Evolutionary conservation across 2,113 vertebrate species (phyloP).

Genomic region (Anguilla japonica): DNA sequence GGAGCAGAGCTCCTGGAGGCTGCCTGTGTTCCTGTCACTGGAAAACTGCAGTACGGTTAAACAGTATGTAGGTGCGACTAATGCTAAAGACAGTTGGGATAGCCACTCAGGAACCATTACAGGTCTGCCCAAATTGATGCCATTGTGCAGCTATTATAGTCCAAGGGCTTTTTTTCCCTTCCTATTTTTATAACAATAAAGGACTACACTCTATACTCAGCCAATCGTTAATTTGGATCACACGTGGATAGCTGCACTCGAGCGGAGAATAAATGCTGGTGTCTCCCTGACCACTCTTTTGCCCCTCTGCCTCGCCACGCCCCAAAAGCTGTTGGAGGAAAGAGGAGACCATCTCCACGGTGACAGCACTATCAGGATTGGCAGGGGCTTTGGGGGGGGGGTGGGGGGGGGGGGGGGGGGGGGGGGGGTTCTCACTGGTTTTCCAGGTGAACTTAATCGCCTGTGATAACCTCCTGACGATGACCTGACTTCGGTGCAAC

Average conservation of each 20-base stretch:
- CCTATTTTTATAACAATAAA: neutral
- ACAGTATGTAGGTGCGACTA: neutral
- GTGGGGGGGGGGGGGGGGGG: no score
- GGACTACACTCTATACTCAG: neutral
- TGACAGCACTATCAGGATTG: no score
- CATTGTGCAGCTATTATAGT: neutral
- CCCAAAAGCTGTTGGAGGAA: no score
- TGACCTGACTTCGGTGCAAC: no score
- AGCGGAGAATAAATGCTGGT: neutral
- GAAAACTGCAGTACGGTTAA: neutral
- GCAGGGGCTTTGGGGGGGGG: no score
- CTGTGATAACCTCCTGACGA: no score
- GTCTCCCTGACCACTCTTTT: neutral
- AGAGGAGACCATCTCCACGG: no score
- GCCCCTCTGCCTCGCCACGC: no score
- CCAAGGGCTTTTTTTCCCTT: neutral
- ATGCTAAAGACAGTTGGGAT: neutral
- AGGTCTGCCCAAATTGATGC: neutral
- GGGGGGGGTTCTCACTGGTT: no score
- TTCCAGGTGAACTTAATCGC: no score
- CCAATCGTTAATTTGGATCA: neutral
- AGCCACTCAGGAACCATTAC: neutral
- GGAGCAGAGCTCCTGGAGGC: neutral
- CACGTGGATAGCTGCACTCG: neutral
- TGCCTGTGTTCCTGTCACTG: neutral